Conservation (phyloP, 2,888 invertebrate species). For the Agrotis exclamationis region DNA sequence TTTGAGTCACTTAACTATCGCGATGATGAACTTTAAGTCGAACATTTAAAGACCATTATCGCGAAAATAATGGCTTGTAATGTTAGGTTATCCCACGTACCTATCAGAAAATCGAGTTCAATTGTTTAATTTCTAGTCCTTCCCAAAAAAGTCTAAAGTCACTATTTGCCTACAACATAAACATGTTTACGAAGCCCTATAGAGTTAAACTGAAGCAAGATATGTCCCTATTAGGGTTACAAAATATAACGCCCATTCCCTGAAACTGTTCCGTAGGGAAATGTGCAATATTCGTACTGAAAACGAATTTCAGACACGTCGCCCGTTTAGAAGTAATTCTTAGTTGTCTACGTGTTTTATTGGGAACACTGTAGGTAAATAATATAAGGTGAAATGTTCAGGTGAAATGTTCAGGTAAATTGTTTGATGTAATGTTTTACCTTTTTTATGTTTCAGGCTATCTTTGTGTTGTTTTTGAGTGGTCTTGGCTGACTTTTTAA, state of each 20-base stretch:
- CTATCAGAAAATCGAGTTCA: too few relatives aligned
- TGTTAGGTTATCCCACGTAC: too few relatives aligned
- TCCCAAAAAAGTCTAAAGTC: background rate
- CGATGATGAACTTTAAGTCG: too few relatives aligned
- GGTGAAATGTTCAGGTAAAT: constrained; percentile 31
- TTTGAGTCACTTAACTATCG: too few relatives aligned
- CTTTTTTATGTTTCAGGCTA: background rate
- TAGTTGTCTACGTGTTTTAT: constrained; percentile 60
- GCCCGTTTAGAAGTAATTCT: constrained; percentile 67
- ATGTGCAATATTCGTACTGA: constrained; percentile 69
- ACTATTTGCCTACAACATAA: constrained; percentile 51
- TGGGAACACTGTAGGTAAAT: constrained; percentile 20
- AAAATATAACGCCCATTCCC: constrained; percentile 75
- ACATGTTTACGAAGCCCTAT: constrained; percentile 68
- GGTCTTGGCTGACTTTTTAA: too few relatives aligned
- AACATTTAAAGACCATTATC: too few relatives aligned
- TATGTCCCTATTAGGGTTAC: constrained; percentile 75
- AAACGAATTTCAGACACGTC: constrained; percentile 69
- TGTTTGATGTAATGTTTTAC: constrained; percentile 11
- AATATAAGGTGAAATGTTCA: constrained; percentile 35
- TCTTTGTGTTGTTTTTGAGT: background rate
- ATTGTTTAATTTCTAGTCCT: background rate
- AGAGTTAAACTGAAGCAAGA: constrained; percentile 67
- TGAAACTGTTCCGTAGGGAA: constrained; percentile 73
- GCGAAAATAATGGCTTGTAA: too few relatives aligned